Conservation (phyloP, 2,113 vertebrate genomes). For the Tetrax tetrax region DNA sequence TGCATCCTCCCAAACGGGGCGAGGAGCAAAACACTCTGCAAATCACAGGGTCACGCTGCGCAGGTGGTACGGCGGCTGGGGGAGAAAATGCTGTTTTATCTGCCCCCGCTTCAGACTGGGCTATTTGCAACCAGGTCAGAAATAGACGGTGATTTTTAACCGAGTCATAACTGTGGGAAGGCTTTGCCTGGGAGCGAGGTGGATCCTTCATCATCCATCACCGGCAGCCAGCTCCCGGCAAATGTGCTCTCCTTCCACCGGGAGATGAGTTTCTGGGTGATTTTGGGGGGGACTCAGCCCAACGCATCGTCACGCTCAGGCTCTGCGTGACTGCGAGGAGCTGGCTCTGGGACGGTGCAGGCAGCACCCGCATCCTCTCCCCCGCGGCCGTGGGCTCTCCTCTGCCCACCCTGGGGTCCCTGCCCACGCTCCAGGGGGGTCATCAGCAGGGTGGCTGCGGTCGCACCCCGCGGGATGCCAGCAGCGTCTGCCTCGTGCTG, state of each 20-base stretch:
- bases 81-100: not conserved
- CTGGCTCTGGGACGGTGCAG: not conserved
- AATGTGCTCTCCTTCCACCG: not conserved
- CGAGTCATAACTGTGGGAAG: conserved; percentile 18
- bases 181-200: not conserved
- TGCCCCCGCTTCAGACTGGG: not conserved
- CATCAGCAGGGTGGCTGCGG: not conserved
- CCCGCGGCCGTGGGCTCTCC: not conserved
- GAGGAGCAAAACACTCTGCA: not conserved
- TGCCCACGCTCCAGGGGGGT: not conserved
- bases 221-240: not conserved
- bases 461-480: rapidly evolving
- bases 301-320: not conserved
- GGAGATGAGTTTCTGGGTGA: not conserved
- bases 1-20: not conserved
- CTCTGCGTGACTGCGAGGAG: not conserved
- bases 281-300: not conserved
- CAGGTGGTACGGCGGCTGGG: rapidly evolving
- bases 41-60: not conserved
- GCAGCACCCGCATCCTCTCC: not conserved
- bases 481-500: not conserved
- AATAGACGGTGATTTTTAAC: conserved; percentile 32
- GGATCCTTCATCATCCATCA: conserved; percentile 25
- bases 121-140: conserved; percentile 27
- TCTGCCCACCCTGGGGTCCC: rapidly evolving